These are phyloP conservation scores for Strigamia transsilvanica DNA, from an alignment of 2,888 invertebrate genomes.

Conservation along the genomic window DNA sequence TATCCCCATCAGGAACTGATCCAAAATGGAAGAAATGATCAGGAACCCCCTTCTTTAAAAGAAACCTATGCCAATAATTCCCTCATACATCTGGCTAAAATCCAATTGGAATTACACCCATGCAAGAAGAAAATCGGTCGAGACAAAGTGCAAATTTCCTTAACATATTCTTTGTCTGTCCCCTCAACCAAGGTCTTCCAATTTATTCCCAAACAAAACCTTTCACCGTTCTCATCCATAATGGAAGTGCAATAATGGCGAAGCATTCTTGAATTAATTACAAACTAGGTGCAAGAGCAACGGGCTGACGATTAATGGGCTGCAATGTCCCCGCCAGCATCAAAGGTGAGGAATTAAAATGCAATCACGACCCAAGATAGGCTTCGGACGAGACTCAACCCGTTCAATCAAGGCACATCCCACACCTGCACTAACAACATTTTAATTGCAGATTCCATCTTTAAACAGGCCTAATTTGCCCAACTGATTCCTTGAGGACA, in stretches of 20 bases:
- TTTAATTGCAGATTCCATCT: constrained; percentile 43
- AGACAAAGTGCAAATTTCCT: constrained; percentile 39
- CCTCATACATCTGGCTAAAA: constrained; percentile 8
- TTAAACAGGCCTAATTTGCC: constrained; percentile 36
- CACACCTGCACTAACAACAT: constrained; percentile 22
- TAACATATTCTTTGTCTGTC: constrained; percentile 39
- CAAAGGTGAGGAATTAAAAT: constrained; percentile 33
- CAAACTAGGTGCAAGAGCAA: constrained; percentile 7
- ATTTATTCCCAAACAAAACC: constrained; percentile 40
- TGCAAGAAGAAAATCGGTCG: constrained; percentile 2
- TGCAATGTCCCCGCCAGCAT: constrained; percentile 29
- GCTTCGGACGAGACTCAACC: constrained; percentile 25
- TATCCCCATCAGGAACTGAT: neutral
- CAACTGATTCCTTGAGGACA: constrained; percentile 34
- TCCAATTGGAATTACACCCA: constrained; percentile 28
- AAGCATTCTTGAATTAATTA: constrained; percentile 37
- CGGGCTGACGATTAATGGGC: constrained; percentile 30
- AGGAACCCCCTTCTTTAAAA: neutral
- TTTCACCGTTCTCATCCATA: constrained; percentile 35
- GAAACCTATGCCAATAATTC: constrained; percentile 22
- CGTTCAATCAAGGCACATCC: constrained; percentile 32
- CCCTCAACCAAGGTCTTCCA: constrained; percentile 35
- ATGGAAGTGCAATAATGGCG: constrained; percentile 42
- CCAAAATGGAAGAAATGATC: neutral
- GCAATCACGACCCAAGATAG: constrained; percentile 37